phyloP scores from a whole-genome alignment of 2,797 vertebrate genomes.

The Thaleichthys pacificus region DNA sequence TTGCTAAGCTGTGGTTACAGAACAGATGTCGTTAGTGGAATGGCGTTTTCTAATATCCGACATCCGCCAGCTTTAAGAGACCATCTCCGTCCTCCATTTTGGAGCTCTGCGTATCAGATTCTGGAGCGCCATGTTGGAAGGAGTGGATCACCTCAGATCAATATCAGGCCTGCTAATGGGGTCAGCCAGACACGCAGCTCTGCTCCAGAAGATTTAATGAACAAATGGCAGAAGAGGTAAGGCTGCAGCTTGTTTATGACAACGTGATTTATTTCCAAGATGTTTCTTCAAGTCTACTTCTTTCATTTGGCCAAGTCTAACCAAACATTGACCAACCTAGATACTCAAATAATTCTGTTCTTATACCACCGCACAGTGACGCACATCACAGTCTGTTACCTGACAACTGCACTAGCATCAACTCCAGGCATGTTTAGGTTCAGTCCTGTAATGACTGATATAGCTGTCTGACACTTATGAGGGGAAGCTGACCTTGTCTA shows the following conservation, averaged over 20 bases:
- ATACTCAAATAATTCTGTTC: background rate
- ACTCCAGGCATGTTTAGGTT: background rate
- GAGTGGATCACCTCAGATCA: conserved; percentile 31
- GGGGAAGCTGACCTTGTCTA: background rate
- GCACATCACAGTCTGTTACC: too few species aligned
- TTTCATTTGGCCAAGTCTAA: background rate
- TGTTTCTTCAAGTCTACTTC: too few species aligned
- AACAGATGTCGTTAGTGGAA: background rate
- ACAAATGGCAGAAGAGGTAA: background rate
- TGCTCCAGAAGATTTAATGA: background rate
- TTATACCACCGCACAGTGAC: background rate
- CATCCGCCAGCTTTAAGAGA: conserved; percentile 24
- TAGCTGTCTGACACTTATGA: too few species aligned
- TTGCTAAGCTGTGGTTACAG: background rate
- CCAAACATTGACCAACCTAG: conserved; percentile 2
- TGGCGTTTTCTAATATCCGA: conserved; percentile 2
- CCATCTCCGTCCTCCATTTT: background rate
- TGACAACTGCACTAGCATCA: conserved; percentile 5
- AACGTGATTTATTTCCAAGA: background rate
- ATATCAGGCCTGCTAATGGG: conserved; percentile 12
- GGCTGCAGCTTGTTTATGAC: background rate
- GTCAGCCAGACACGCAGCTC: background rate
- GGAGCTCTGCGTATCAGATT: conserved; percentile 24
- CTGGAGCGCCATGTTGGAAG: conserved; percentile 27
- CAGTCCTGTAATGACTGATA: too few species aligned